A percentile compares a stretch with the other conserved stretches of the same genome.
Evolutionary conservation across 2,797 vertebrate species (phyloP).

Genomic region (Acanthurus lineatus): DNA sequence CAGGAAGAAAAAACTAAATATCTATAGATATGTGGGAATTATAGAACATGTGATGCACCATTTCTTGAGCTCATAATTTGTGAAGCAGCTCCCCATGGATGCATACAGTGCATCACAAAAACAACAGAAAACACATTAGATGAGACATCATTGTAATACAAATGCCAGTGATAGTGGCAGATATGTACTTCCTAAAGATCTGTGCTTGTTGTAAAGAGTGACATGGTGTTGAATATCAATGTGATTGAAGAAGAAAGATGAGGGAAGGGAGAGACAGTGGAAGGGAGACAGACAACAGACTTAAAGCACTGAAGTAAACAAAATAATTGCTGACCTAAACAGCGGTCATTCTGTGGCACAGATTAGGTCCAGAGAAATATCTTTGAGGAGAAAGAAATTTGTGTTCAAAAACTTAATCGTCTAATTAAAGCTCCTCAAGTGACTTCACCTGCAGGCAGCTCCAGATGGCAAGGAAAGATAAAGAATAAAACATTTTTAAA

Average conservation of each 20-base stretch:
- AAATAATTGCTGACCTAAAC: constrained; percentile 26
- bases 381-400: constrained; percentile 11
- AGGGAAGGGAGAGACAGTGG: constrained; percentile 18
- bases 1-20: constrained; percentile 25
- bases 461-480: background rate
- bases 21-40: constrained; percentile 22
- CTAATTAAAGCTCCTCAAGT: constrained; percentile 35
- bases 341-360: constrained; percentile 13
- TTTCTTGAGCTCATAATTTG: constrained; percentile 3
- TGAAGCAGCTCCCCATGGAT: constrained; percentile 12
- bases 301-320: constrained; percentile 37
- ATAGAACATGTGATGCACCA: constrained; percentile 36
- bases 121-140: constrained; percentile 21
- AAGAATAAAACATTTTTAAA: background rate
- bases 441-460: background rate
- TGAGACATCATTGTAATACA: background rate
- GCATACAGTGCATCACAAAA: constrained; percentile 1
- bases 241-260: constrained; percentile 20
- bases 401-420: constrained; percentile 17
- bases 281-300: constrained; percentile 7
- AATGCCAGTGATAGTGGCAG: constrained; percentile 28
- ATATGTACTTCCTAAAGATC: constrained; percentile 32
- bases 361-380: constrained; percentile 53
- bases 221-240: background rate
- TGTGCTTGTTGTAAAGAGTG: constrained; percentile 59